phyloP scores from a whole-genome alignment of 2,888 invertebrate species.

The Cinara cedri region DNA sequence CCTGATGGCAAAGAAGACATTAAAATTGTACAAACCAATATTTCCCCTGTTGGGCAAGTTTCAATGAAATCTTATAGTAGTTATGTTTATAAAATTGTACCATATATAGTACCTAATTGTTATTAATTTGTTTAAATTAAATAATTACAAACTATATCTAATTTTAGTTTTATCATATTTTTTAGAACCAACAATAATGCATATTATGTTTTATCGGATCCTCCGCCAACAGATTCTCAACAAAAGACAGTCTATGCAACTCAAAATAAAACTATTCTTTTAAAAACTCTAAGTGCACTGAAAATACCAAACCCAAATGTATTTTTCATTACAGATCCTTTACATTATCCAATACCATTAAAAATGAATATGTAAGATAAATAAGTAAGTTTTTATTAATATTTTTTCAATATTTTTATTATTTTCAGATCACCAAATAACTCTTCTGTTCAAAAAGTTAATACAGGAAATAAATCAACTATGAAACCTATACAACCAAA shows the following conservation, averaged over 20 bases:
- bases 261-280: background rate
- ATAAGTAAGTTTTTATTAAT: no score
- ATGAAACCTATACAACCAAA: conserved; percentile 29
- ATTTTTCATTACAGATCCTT: background rate
- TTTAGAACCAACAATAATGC: background rate
- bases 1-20: background rate
- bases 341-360: conserved; percentile 1
- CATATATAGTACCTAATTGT: no score
- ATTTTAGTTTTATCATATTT: background rate
- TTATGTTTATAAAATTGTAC: background rate
- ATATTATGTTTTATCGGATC: background rate
- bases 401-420: background rate
- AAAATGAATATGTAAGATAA: background rate
- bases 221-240: no score
- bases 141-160: background rate
- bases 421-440: conserved; percentile 23
- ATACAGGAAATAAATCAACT: background rate
- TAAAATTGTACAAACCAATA: background rate
- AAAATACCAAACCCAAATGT: background rate
- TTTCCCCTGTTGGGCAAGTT: conserved; percentile 19
- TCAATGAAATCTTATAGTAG: background rate
- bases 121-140: background rate
- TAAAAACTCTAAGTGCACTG: background rate
- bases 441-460: background rate
- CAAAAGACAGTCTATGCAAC: background rate